Percentiles rank a stretch among this genome's conserved stretches.
Evolutionary conservation across 2,113 vertebrate species (phyloP).

Genomic region (Columba livia): DNA sequence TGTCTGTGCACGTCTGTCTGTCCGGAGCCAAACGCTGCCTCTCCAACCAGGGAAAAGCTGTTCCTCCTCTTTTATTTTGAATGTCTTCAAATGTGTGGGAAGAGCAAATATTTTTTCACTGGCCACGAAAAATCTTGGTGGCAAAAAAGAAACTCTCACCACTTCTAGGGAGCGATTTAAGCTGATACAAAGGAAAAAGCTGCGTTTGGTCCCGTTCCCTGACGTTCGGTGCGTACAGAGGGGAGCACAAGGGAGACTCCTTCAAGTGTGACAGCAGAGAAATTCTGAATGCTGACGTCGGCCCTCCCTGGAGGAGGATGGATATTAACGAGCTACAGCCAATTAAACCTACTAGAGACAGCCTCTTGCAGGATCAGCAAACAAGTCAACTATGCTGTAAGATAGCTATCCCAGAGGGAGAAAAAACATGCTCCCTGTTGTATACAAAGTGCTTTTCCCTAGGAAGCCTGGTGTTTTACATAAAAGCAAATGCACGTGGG

Average conservation of each 20-base stretch:
- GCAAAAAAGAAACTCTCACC: neutral
- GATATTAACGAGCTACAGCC: neutral
- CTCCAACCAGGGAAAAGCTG: neutral
- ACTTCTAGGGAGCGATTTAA: neutral
- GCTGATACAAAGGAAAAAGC: neutral
- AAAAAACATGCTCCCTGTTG: neutral
- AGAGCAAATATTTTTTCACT: neutral
- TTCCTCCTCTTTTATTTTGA: neutral
- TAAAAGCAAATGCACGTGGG: fast-evolving
- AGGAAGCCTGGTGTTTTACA: neutral
- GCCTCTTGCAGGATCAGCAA: neutral
- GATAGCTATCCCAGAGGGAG: neutral
- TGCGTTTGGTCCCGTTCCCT: neutral
- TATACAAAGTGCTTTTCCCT: neutral
- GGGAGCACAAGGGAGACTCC: neutral
- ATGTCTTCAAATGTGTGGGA: neutral
- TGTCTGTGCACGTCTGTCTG: neutral
- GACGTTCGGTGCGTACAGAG: neutral
- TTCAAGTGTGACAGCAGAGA: neutral
- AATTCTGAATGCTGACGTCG: neutral
- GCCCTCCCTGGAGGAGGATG: neutral
- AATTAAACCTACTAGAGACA: neutral
- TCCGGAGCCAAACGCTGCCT: neutral
- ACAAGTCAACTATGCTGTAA: neutral
- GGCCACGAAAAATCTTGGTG: neutral